A percentile compares a stretch with the other conserved stretches of the same genome.
Conservation (phyloP, 2,797 vertebrate species). For the Acestrorhynchus altus region DNA sequence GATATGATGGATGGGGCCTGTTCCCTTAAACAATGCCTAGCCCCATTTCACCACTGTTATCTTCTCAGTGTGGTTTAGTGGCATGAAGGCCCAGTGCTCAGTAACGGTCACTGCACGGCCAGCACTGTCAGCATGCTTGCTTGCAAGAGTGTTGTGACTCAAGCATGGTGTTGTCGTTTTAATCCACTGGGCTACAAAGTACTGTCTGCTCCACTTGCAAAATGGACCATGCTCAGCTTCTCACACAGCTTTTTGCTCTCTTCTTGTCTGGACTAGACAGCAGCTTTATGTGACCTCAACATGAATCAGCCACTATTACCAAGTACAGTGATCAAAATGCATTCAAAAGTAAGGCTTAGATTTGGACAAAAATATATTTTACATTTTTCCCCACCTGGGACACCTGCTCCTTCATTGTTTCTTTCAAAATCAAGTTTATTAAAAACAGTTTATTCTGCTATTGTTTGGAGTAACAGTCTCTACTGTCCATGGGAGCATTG, state of each 20-base stretch:
- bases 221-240: slow-evolving; percentile 71
- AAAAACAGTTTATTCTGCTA: too few species aligned
- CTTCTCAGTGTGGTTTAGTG: slow-evolving; percentile 61
- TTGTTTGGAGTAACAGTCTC: too few species aligned
- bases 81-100: slow-evolving; percentile 66
- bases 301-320: slow-evolving; percentile 49
- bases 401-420: too few species aligned
- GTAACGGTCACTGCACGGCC: slow-evolving; percentile 63
- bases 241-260: too few species aligned
- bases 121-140: slow-evolving; percentile 63
- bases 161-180: slow-evolving; percentile 58
- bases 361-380: too few species aligned
- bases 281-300: slow-evolving; percentile 66
- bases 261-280: slow-evolving; percentile 40
- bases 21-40: slow-evolving; percentile 75
- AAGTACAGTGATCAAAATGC: slow-evolving; percentile 27
- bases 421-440: too few species aligned
- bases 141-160: slow-evolving; percentile 62
- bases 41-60: slow-evolving; percentile 59
- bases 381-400: too few species aligned
- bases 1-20: slow-evolving; percentile 76
- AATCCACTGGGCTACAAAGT: slow-evolving; percentile 67
- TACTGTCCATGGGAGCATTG: too few species aligned
- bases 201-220: slow-evolving; percentile 71
- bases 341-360: too few species aligned